Percentiles rank a stretch among this genome's conserved stretches.
phyloP scores from a whole-genome alignment of 2,888 invertebrate genomes.

The Apodemia hepburni region DNA sequence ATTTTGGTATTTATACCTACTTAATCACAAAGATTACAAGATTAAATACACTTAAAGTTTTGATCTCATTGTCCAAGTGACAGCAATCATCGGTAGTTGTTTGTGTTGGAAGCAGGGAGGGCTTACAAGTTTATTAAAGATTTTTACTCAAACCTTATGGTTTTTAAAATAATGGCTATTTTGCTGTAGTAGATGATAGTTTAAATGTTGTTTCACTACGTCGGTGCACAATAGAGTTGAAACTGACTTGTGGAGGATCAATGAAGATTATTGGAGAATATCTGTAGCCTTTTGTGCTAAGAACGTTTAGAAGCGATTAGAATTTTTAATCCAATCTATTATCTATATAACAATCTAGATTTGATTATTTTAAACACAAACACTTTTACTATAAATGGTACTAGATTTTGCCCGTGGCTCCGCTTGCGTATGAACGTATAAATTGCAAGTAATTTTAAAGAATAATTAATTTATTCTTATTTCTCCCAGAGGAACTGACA shows the following conservation, averaged over 20 bases:
- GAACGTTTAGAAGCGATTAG: background rate
- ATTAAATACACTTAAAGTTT: constrained; percentile 6
- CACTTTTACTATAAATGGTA: too few relatives aligned
- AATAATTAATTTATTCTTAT: too few relatives aligned
- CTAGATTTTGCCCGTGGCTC: too few relatives aligned
- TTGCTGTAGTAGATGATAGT: background rate
- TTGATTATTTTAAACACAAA: too few relatives aligned
- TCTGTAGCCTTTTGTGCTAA: constrained; percentile 26
- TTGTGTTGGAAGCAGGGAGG: constrained; percentile 6
- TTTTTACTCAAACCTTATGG: background rate
- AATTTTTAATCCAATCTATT: background rate
- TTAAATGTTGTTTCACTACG: background rate
- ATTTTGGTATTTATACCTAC: background rate
- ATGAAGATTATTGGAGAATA: constrained; percentile 41
- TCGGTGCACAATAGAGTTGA: constrained; percentile 35
- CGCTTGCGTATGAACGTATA: too few relatives aligned
- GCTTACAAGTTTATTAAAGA: background rate
- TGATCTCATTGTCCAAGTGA: background rate
- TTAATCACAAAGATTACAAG: background rate
- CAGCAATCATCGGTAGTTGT: constrained; percentile 11
- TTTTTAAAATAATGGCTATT: background rate
- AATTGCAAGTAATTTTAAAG: too few relatives aligned
- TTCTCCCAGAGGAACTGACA: too few relatives aligned
- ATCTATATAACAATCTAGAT: too few relatives aligned
- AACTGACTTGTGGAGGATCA: constrained; percentile 44